phyloP scores from a whole-genome alignment of 2,888 invertebrate genomes.

The Gastrophysa polygoni region DNA sequence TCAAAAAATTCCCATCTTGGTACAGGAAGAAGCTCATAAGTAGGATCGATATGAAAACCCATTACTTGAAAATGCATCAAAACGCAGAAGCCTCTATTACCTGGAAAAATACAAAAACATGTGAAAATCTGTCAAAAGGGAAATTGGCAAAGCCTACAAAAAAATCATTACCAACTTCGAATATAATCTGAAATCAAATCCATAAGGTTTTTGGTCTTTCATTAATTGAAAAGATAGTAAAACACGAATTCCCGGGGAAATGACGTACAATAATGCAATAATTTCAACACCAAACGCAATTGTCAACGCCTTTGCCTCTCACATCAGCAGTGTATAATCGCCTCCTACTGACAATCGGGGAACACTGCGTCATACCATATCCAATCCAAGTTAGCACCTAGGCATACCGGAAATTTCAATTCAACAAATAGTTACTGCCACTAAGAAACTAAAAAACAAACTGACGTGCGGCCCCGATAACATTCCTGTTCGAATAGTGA shows the following conservation, averaged over 20 bases:
- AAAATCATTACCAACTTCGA: not conserved
- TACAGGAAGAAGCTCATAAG: not conserved
- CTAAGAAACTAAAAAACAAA: not conserved
- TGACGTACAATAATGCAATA: conserved; percentile 1
- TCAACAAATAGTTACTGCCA: conserved; percentile 1
- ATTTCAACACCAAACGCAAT: conserved; percentile 1
- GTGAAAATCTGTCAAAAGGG: not conserved
- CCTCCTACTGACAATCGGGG: not conserved
- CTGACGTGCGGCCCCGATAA: not conserved
- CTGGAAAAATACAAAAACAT: not conserved
- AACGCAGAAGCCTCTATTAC: not conserved
- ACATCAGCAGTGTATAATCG: conserved; percentile 2
- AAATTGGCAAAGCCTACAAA: not conserved
- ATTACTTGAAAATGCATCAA: not conserved
- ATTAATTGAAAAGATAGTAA: not conserved
- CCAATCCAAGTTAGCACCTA: conserved; percentile 1
- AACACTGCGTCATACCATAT: not conserved
- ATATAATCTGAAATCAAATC: conserved; percentile 1
- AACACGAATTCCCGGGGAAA: conserved; percentile 7
- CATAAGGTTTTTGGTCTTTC: not conserved
- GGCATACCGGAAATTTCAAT: not conserved
- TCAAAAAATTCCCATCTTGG: not conserved
- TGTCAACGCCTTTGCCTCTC: conserved; percentile 6
- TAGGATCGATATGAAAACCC: not conserved
- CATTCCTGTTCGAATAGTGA: not conserved